Evolutionary conservation across 2,888 invertebrate species (phyloP).

Genomic region (Hydriomena furcata): DNA sequence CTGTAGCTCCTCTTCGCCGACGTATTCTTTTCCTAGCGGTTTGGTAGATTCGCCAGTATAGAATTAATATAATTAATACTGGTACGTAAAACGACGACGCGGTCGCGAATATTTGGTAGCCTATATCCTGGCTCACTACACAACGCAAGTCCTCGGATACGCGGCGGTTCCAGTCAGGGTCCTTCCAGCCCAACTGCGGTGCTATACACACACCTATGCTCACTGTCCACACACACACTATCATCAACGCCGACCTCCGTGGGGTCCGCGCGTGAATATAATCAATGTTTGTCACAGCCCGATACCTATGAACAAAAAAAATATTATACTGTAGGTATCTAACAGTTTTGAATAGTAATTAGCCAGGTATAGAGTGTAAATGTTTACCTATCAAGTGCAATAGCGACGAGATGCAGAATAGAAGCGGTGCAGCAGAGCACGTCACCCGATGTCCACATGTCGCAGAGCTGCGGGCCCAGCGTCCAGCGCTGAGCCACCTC

Average conservation of each 20-base stretch:
- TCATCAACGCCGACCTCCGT: constrained; percentile 90
- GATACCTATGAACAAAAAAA: constrained; percentile 84
- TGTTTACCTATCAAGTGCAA: constrained; percentile 90
- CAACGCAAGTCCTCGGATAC: constrained; percentile 86
- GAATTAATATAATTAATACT: constrained; percentile 91
- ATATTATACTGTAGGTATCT: not conserved
- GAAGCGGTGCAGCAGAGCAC: constrained; percentile 95
- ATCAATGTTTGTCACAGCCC: constrained; percentile 96
- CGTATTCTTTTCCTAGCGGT: constrained; percentile 94
- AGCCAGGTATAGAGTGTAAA: not conserved
- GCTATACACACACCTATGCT: constrained; percentile 94
- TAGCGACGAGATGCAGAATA: constrained; percentile 91
- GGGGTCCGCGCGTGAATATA: constrained; percentile 93
- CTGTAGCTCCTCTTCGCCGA: constrained; percentile 85
- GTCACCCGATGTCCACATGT: constrained; percentile 97
- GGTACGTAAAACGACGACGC: constrained; percentile 96
- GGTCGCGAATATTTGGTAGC: constrained; percentile 94
- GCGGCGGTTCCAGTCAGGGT: constrained; percentile 81
- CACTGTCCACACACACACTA: constrained; percentile 92
- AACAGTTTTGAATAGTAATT: not conserved
- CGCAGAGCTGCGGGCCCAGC: constrained; percentile 93
- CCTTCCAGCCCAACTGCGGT: constrained; percentile 93
- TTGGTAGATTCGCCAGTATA: constrained; percentile 96
- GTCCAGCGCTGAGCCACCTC: constrained; percentile 92
- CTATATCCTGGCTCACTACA: constrained; percentile 93